phyloP scores from a whole-genome alignment of 2,888 invertebrate species.

The Agrotis exclamationis region DNA sequence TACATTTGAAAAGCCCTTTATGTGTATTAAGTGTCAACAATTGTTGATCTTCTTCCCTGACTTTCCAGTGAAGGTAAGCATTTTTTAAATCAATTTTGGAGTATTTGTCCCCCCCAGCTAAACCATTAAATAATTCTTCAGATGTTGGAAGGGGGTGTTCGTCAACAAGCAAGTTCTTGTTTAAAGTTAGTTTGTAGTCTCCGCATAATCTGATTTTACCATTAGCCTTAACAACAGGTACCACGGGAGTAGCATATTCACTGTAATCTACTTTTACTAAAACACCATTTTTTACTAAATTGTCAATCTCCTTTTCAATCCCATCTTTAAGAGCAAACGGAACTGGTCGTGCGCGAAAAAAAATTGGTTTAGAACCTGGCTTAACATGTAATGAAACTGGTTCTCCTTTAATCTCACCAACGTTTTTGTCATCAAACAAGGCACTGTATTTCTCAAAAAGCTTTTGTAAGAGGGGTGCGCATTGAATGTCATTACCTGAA shows the following conservation, averaged over 20 bases:
- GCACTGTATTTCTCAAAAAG: too few relatives aligned
- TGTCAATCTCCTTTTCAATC: neutral
- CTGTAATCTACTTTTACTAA: constrained; percentile 6
- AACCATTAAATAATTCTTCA: constrained; percentile 1
- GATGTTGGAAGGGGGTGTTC: constrained; percentile 1
- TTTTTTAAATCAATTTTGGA: neutral
- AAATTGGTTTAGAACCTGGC: neutral
- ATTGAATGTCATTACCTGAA: too few relatives aligned
- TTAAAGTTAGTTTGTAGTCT: constrained; percentile 4
- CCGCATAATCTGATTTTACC: constrained; percentile 3
- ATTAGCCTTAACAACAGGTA: constrained; percentile 3
- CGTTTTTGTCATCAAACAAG: too few relatives aligned
- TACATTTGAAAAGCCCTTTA: constrained; percentile 1
- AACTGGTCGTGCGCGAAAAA: neutral
- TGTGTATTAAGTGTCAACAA: neutral
- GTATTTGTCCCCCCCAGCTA: neutral
- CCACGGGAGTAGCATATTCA: constrained; percentile 10
- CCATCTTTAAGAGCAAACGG: too few relatives aligned
- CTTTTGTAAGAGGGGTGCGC: too few relatives aligned
- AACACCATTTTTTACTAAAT: neutral
- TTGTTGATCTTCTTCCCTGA: neutral
- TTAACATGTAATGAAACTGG: neutral
- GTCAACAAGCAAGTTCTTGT: neutral
- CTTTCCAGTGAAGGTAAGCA: constrained; percentile 1
- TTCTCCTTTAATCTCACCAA: neutral